Evolutionary conservation across 2,888 invertebrate species (phyloP).

Genomic region (Eueremaeus valkanovi): DNA sequence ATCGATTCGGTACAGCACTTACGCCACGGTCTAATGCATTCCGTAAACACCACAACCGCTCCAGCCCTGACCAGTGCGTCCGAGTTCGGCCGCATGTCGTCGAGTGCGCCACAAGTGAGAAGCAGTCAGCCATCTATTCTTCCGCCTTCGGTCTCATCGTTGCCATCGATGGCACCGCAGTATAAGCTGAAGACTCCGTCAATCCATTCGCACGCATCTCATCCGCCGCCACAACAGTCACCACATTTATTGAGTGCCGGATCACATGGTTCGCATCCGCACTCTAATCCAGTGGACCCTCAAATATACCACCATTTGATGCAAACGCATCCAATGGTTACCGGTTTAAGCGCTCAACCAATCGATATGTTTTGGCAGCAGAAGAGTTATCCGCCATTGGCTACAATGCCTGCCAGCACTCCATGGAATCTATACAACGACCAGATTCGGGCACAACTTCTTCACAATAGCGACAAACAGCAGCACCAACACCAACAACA

Average conservation of each 20-base stretch:
- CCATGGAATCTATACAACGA: conserved; percentile 28
- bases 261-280: background rate
- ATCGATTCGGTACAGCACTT: conserved; percentile 13
- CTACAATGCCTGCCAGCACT: background rate
- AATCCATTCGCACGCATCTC: conserved; percentile 18
- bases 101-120: background rate
- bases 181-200: conserved; percentile 17
- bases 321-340: conserved; percentile 29
- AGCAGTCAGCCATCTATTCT: conserved; percentile 22
- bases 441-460: conserved; percentile 27
- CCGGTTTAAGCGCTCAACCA: background rate
- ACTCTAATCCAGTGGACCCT: conserved; percentile 23
- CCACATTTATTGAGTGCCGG: background rate
- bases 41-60: conserved; percentile 7
- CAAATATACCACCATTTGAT: conserved; percentile 23
- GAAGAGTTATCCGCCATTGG: background rate
- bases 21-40: conserved; percentile 20
- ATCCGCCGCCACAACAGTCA: conserved; percentile 13
- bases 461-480: conserved; percentile 6
- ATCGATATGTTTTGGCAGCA: conserved; percentile 23
- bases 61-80: background rate
- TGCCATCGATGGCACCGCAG: background rate
- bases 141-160: conserved; percentile 20
- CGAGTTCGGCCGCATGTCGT: background rate
- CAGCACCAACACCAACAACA: background rate